A percentile compares a stretch with the other conserved stretches of the same genome.
Conservation (phyloP, 2,888 invertebrate species). For the Protophormia terraenovae region DNA sequence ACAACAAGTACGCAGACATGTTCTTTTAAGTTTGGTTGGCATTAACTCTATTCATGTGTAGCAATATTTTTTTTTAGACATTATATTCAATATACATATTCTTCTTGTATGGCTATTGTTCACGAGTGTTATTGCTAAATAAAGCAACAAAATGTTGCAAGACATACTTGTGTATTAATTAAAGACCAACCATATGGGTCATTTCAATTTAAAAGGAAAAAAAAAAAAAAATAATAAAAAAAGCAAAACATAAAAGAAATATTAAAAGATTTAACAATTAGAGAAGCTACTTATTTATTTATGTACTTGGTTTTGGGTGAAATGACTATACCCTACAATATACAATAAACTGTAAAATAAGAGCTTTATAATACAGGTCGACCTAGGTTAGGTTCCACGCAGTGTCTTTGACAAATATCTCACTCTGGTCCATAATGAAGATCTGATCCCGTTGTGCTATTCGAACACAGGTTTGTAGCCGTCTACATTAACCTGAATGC, state of each 20-base stretch:
- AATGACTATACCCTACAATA: too few relatives aligned
- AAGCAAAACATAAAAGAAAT: background rate
- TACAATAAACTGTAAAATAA: too few relatives aligned
- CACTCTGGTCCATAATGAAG: too few relatives aligned
- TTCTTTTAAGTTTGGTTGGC: conserved; percentile 13
- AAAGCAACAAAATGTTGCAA: conserved; percentile 37
- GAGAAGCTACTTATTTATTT: background rate
- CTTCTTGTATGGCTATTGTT: conserved; percentile 11
- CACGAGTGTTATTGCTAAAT: conserved; percentile 31
- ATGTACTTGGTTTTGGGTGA: background rate
- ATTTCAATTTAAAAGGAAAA: conserved; percentile 44
- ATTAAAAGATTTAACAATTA: conserved; percentile 1
- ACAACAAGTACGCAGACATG: background rate
- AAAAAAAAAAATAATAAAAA: background rate
- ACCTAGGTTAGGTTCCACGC: too few relatives aligned
- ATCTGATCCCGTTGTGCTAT: too few relatives aligned
- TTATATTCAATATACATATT: background rate
- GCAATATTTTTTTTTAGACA: conserved; percentile 5
- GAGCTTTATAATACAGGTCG: too few relatives aligned
- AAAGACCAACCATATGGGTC: conserved; percentile 50
- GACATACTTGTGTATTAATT: conserved; percentile 50
- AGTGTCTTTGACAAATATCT: too few relatives aligned
- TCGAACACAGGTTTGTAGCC: too few relatives aligned
- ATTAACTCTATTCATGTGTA: conserved; percentile 48
- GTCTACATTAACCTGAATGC: too few relatives aligned